phyloP scores from a whole-genome alignment of 2,888 invertebrate species.

The Andricus curvator region DNA sequence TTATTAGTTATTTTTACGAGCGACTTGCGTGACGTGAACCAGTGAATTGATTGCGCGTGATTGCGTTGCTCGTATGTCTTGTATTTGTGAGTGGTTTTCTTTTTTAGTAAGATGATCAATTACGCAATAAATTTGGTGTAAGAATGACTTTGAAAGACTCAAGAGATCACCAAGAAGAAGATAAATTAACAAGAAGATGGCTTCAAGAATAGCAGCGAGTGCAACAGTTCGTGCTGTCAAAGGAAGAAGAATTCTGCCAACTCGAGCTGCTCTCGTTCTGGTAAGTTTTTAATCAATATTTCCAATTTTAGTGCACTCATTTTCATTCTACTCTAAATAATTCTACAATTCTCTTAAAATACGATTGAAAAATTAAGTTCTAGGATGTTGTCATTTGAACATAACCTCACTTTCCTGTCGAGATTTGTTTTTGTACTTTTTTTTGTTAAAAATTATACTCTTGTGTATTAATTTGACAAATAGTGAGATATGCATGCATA shows the following conservation, averaged over 20 bases:
- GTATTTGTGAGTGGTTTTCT: not conserved
- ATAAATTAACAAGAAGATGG: conserved; percentile 79
- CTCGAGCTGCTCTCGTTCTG: conserved; percentile 90
- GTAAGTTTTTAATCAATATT: conserved; percentile 71
- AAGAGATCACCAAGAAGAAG: conserved; percentile 1
- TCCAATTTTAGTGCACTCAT: not conserved
- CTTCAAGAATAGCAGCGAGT: conserved; percentile 89
- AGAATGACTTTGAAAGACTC: conserved; percentile 23
- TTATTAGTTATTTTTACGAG: not conserved
- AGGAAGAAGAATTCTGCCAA: conserved; percentile 88
- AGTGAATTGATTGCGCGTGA: conserved; percentile 1
- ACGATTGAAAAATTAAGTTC: not conserved
- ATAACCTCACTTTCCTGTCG: conserved; percentile 47
- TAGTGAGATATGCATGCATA: too few species aligned
- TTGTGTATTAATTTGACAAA: too few species aligned
- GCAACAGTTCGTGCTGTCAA: conserved; percentile 94
- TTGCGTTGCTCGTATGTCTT: not conserved
- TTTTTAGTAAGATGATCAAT: conserved; percentile 30
- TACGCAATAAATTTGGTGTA: conserved; percentile 19
- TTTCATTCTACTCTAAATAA: not conserved
- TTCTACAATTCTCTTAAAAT: not conserved
- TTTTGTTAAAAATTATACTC: not conserved
- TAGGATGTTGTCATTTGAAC: not conserved
- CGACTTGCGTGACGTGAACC: not conserved
- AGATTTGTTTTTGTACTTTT: not conserved